Evolutionary conservation across 2,113 vertebrate species (phyloP).

Genomic region (Tapirus terrestris): DNA sequence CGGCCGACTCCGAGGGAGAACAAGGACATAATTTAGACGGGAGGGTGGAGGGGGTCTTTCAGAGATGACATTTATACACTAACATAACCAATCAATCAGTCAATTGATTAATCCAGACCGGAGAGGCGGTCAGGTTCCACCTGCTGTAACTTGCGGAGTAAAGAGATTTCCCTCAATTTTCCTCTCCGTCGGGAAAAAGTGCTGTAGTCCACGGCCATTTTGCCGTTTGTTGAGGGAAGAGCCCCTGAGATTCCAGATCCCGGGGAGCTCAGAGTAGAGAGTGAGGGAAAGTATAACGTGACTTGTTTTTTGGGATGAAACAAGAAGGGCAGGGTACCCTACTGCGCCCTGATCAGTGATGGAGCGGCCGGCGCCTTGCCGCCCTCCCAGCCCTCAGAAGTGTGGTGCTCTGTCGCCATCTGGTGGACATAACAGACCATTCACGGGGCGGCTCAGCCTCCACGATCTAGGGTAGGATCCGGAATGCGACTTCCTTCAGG

Average conservation of each 20-base stretch:
- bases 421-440: not conserved
- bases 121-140: not conserved
- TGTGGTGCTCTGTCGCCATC: slow-evolving; percentile 69
- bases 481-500: not conserved
- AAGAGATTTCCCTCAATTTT: not conserved
- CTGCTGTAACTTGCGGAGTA: not conserved
- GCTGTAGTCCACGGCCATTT: slow-evolving; percentile 58
- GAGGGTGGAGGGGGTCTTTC: not conserved
- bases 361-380: not conserved
- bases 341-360: not conserved
- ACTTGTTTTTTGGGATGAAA: not conserved
- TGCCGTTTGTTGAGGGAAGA: not conserved
- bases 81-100: not conserved
- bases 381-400: not conserved
- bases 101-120: not conserved
- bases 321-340: slow-evolving; percentile 41
- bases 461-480: not conserved
- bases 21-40: not conserved
- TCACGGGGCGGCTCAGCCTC: not conserved
- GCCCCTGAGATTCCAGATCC: not conserved
- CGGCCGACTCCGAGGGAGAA: not conserved
- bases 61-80: not conserved
- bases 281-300: not conserved
- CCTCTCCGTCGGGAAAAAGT: not conserved
- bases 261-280: not conserved